phyloP scores from a whole-genome alignment of 2,888 invertebrate genomes.

The Melikaiella ostensackeni region DNA sequence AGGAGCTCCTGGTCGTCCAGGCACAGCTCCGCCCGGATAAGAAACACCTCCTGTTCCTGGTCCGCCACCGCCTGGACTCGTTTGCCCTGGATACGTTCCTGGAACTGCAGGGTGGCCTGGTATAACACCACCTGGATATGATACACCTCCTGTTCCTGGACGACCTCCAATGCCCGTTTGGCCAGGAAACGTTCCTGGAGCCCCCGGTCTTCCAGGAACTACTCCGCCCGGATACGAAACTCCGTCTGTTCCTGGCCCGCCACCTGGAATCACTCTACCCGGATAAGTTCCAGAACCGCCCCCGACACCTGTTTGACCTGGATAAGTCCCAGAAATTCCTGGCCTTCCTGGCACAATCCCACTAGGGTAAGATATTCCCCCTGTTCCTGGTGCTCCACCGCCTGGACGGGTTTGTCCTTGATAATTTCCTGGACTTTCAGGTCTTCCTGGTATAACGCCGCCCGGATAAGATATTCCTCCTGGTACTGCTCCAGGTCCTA shows the following conservation, averaged over 20 bases:
- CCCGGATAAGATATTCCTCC: slow-evolving; percentile 45
- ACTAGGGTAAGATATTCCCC: slow-evolving; percentile 28
- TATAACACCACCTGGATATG: slow-evolving; percentile 41
- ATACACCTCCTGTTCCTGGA: slow-evolving; percentile 42
- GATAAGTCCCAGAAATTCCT: slow-evolving; percentile 42
- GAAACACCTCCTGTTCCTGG: slow-evolving; percentile 44
- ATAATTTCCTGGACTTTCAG: neutral
- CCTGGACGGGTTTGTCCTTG: slow-evolving; percentile 16
- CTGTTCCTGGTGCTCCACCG: neutral
- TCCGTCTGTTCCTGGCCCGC: slow-evolving; percentile 21
- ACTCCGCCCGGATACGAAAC: too few relatives aligned
- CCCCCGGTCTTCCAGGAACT: too few relatives aligned
- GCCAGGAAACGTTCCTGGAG: neutral
- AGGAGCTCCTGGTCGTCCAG: slow-evolving; percentile 46
- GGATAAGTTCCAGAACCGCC: too few relatives aligned
- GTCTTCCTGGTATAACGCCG: slow-evolving; percentile 32
- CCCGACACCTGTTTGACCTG: slow-evolving; percentile 1
- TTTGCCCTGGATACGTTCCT: too few relatives aligned
- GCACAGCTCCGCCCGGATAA: slow-evolving; percentile 39
- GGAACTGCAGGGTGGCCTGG: too few relatives aligned
- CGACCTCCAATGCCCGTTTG: too few relatives aligned
- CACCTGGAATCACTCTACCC: too few relatives aligned
- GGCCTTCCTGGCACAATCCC: neutral
- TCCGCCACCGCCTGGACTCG: too few relatives aligned
- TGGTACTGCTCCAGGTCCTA: slow-evolving; percentile 41